Evolutionary conservation across 2,888 invertebrate genomes (phyloP).

Genomic region (Drosophila maculinotata): DNA sequence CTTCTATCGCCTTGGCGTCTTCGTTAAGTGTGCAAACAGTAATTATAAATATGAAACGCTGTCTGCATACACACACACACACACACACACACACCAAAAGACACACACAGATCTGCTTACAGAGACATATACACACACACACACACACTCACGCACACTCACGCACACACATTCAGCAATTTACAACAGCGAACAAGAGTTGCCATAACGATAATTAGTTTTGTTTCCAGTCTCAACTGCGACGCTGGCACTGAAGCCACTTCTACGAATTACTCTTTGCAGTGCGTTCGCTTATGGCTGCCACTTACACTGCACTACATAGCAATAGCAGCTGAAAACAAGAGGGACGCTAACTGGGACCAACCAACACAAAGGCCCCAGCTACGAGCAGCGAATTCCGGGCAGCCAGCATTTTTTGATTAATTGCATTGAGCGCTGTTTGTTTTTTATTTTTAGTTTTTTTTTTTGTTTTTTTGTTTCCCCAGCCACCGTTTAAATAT

Average conservation of each 20-base stretch:
- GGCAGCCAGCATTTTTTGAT: constrained; percentile 60
- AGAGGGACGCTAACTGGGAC: too few species aligned
- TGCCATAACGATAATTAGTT: constrained; percentile 75
- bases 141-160: constrained; percentile 6
- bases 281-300: constrained; percentile 34
- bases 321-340: constrained; percentile 4
- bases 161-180: constrained; percentile 11
- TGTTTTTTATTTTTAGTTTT: background rate
- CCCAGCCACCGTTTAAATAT: constrained; percentile 38
- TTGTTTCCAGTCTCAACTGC: constrained; percentile 62
- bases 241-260: constrained; percentile 31
- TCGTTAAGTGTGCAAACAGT: constrained; percentile 76
- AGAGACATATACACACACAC: background rate
- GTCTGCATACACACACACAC: constrained; percentile 16
- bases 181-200: constrained; percentile 50
- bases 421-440: constrained; percentile 62
- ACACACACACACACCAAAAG: background rate
- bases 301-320: constrained; percentile 43
- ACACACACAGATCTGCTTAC: background rate
- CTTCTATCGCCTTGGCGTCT: constrained; percentile 42
- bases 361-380: too few species aligned
- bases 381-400: constrained; percentile 5
- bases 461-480: background rate
- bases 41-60: constrained; percentile 68
- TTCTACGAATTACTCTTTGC: constrained; percentile 53